Base-by-base conservation (phyloP, 2,113 vertebrate genomes). In the Tyrannus savana region DNA sequence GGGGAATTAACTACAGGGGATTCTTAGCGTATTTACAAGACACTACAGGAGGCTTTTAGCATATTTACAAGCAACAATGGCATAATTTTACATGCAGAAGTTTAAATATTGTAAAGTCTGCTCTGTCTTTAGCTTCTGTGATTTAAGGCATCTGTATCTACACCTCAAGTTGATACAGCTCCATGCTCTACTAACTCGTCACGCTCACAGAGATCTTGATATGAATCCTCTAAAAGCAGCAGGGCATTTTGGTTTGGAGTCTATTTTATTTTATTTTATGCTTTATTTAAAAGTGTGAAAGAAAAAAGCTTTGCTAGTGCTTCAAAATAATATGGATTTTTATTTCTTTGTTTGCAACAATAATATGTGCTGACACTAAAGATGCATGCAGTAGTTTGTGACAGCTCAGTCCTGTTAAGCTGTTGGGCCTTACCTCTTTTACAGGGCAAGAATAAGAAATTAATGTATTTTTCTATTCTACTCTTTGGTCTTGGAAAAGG, bases 11-110 rank as follows among this genome's bases (percentile, higher is more conserved):
- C 94, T 93, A 94, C 87, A 94, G 95, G 93, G 69, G 88, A 71
- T 94, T 79, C 75, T 97, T 92, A 95, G 81, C 90, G 96, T 96
- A 97, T 95, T 97, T 97, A 96, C 93, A 91, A 91, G 93, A 82
- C 67, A 19, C 89, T 90, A 80, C 93, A 95, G 95, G 94, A 96
- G 76, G 66, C 28, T 84, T 94, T 97, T 94, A 97, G 90, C 94
- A 91, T 96, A 96, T 95, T 97, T 97, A 96, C 90, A 96, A 90
- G 93, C 69, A 96, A 91, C 76, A 91, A 23, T 66, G 52, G 73
- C 79, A 96, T 76, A 39, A 82, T 93, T 97, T 94, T 90, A 87
- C 75, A 93, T 75, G 73, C 62, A 75, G 79, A 94, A 94, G 52
- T 96, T 96, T 96, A 96, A 96, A 96, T 94, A 96, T 73, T 68